phyloP scores from a whole-genome alignment of 2,888 invertebrate species.

The Caenorhabditis sp. region DNA sequence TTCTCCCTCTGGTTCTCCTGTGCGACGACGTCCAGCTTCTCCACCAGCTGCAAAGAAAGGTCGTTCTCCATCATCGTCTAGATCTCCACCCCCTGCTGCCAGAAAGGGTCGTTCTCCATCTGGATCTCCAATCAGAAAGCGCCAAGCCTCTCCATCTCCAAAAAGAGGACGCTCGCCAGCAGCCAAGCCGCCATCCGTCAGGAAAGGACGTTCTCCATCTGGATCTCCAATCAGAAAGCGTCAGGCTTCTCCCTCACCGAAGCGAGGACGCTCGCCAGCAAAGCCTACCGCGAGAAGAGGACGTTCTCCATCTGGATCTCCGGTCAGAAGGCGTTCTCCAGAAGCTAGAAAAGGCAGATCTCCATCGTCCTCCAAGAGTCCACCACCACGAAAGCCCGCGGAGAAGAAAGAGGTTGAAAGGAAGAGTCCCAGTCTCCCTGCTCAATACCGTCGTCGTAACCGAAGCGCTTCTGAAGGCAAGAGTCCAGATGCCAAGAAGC shows the following conservation, averaged over 20 bases:
- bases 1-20: background rate
- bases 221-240: background rate
- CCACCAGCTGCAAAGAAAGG: slow-evolving; percentile 3
- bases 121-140: slow-evolving; percentile 1
- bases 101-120: slow-evolving; percentile 4
- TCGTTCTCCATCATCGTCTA: background rate
- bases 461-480: background rate
- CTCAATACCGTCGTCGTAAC: slow-evolving; percentile 5
- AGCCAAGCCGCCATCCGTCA: no score
- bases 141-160: background rate
- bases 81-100: background rate
- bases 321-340: slow-evolving; percentile 11
- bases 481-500: slow-evolving; percentile 29
- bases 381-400: slow-evolving; percentile 33
- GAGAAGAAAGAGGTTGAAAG: slow-evolving; percentile 11
- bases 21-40: background rate
- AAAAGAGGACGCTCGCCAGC: background rate
- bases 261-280: slow-evolving; percentile 12
- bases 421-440: slow-evolving; percentile 9
- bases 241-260: background rate
- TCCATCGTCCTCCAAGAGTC: slow-evolving; percentile 33
- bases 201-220: background rate
- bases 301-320: slow-evolving; percentile 15
- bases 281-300: slow-evolving; percentile 11
- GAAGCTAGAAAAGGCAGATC: slow-evolving; percentile 23